A percentile compares a stretch with the other conserved stretches of the same genome.
phyloP scores from a whole-genome alignment of 2,113 vertebrate genomes.

The Jaculus jaculus region DNA sequence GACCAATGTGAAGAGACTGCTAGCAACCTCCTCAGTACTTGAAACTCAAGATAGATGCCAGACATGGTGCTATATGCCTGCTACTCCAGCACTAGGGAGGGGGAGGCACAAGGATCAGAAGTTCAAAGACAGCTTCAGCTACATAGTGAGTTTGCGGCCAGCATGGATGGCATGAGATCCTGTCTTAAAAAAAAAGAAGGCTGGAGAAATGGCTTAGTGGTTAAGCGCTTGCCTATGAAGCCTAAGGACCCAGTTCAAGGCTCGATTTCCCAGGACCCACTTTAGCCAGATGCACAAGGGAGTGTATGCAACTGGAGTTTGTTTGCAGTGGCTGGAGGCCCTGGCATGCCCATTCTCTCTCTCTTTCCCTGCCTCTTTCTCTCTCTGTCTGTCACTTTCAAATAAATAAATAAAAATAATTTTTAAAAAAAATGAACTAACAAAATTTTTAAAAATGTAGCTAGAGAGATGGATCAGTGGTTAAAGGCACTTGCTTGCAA shows the following conservation, averaged over 20 bases:
- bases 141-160: neutral
- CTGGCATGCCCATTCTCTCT: too few species aligned
- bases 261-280: too few species aligned
- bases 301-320: too few species aligned
- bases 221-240: too few species aligned
- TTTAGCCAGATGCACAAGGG: too few species aligned
- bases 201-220: too few species aligned
- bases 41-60: neutral
- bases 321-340: too few species aligned
- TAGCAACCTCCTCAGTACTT: neutral
- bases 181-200: neutral
- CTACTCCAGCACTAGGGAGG: neutral
- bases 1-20: neutral
- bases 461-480: neutral
- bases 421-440: neutral
- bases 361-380: too few species aligned
- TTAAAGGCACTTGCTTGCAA: too few species aligned
- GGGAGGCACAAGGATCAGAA: neutral
- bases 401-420: too few species aligned
- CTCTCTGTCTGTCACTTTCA: too few species aligned
- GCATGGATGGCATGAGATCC: neutral
- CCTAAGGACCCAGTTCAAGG: too few species aligned
- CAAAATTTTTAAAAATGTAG: neutral
- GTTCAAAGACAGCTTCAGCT: neutral
- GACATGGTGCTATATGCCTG: neutral